Evolutionary conservation across 2,888 invertebrate species (phyloP), one percentile per base, ranked within the genome.

Genomic region (Junonia oenone): DNA sequence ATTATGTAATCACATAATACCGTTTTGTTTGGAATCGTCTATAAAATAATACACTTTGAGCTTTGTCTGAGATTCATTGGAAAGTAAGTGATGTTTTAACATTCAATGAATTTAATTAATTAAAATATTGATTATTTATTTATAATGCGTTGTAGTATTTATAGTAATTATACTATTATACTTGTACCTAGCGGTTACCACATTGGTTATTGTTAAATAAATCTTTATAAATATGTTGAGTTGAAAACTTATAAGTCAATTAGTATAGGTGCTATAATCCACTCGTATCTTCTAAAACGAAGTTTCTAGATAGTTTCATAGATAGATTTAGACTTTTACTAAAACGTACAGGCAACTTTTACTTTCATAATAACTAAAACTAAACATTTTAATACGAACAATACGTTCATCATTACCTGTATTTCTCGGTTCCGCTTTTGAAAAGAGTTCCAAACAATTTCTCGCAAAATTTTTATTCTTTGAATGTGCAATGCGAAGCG

Each of bases 31-130:
- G 71, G 81, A 81, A 81, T 86, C 84, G 82, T 83, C 81, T 82
- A 88, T 88, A 83, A 88, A 88, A 89, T 90, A 89, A 90, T 89
- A 88, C 86, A 87, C 85, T 88, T 87, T 85, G 81, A 75, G 81
- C 86, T 86, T 89, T 89, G 89, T 88, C 81, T 81, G 86, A 63
- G 64, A 78, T 71, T 81, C 81, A 83, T 81, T 84, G 81, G 77
- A 78, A 81, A 79, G 81, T 78, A 83, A 85, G 81, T 81, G 85
- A 81, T 86, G 88, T 86, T 87, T 82, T 75, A 78, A 78, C 76
- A 73, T 79, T 81, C 75, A 83, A 79, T 81, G 76, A 84, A 87
- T 69, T 59, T 62, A 45, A 58, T 62, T 58, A 51, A 45, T 58
- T 55, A 59, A 65, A 55, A 22, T 22, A 22, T 22, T 22, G 22